Base-by-base conservation (phyloP, 2,113 vertebrate species). In the Cariama cristata region DNA sequence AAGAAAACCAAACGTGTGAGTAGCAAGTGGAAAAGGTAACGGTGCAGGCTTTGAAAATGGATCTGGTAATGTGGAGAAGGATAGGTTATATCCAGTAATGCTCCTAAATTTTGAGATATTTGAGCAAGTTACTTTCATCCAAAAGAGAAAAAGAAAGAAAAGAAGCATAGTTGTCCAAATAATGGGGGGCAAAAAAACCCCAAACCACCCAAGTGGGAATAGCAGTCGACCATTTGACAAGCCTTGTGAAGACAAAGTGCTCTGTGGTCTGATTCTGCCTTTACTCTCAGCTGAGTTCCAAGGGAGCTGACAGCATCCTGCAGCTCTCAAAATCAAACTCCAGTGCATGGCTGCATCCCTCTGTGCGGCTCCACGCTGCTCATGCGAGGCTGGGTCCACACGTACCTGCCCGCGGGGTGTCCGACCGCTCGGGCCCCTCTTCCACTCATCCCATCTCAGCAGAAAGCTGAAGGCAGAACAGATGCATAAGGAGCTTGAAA, bases 381-480 rank as follows among this genome's bases (percentile, higher is more conserved):
- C 33, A 1, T 58, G 38, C 3, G 1, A 30, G 47, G 20, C 47
- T 47, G 59, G n/a, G 7, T 9, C 16, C 26, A 8, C 38, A 6
- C 11, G 2, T 11, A 5, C 3, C 56, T 2, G 15, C 50, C 86
- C 2, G 1, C 4, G 6, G 16, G 0, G 0, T 8, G 35, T 13
- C 40, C 0, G 1, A 67, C 77, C 53, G 4, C 28, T 12, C 1
- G 0, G 40, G 40, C 59, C 68, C 32, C n/a, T 86, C 64, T 33
- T 9, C 18, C 1, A 5, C 56, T 33, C 60, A 16, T 42, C 73
- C 67, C 64, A 19, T 8, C 33, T 19, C 66, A 28, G 52, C 1
- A 1, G 75, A 81, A 47, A 44, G 74, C 69, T 44, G 44, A 47
- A 44, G 62, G 55, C 83, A 44, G 75, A 45, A 21, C 12, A 38